phyloP scores from a whole-genome alignment of 2,113 vertebrate species.

The Platanista minor region DNA sequence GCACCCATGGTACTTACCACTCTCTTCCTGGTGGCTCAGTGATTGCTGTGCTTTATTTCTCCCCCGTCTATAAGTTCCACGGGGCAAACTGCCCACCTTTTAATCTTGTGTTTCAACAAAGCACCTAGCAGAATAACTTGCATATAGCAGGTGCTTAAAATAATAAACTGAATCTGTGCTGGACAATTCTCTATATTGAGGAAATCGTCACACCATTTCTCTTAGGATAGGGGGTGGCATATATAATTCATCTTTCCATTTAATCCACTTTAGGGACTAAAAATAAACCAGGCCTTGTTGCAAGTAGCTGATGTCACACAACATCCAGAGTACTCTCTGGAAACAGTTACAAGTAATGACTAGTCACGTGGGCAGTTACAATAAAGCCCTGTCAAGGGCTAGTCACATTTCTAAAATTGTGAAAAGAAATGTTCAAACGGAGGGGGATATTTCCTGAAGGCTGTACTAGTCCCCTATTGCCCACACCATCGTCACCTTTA shows the following conservation, averaged over 20 bases:
- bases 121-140: not conserved
- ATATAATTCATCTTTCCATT: not conserved
- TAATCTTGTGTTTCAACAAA: not conserved
- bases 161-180: not conserved
- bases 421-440: not conserved
- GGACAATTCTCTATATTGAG: not conserved
- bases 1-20: not conserved
- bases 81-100: not conserved
- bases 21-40: not conserved
- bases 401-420: not conserved
- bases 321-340: slow-evolving; percentile 6
- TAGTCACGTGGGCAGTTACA: not conserved
- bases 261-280: not conserved
- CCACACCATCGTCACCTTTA: not conserved
- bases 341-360: slow-evolving; percentile 3
- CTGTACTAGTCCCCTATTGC: not conserved
- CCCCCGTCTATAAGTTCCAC: not conserved
- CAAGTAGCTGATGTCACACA: not conserved
- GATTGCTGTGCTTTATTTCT: not conserved
- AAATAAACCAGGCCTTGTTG: not conserved
- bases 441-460: not conserved
- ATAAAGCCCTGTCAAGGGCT: not conserved
- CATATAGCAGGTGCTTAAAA: not conserved
- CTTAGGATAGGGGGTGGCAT: not conserved
- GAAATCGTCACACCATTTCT: not conserved